Percentiles rank a stretch among this genome's conserved stretches.
phyloP scores from a whole-genome alignment of 2,797 vertebrate species.

The Oreochromis mossambicus region DNA sequence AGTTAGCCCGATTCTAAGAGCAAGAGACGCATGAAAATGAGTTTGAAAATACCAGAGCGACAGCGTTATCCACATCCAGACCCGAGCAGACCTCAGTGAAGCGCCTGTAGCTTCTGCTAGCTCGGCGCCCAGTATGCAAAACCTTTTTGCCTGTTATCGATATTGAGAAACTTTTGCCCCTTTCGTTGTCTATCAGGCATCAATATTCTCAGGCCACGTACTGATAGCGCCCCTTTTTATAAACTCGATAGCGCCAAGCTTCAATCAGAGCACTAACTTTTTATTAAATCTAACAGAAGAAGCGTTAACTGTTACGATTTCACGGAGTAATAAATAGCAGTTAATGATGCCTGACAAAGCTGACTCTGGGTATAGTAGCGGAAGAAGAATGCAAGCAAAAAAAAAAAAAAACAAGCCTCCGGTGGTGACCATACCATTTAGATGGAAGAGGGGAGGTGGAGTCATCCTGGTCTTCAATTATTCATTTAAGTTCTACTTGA shows the following conservation, averaged over 20 bases:
- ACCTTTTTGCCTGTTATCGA: not conserved
- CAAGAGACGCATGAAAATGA: not conserved
- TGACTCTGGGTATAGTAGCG: accelerated
- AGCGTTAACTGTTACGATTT: not conserved
- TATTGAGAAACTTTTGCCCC: accelerated
- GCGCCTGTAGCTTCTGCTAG: slow-evolving; percentile 12
- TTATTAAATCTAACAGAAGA: no score
- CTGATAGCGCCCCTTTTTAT: accelerated
- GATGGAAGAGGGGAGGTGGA: not conserved
- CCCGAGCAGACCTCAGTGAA: not conserved
- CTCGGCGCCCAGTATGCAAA: not conserved
- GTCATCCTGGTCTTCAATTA: not conserved
- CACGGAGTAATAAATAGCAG: not conserved
- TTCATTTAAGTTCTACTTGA: not conserved
- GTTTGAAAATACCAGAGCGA: not conserved
- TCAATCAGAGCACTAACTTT: accelerated
- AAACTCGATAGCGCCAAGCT: accelerated
- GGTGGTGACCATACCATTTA: slow-evolving; percentile 26
- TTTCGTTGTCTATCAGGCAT: not conserved
- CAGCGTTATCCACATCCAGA: not conserved
- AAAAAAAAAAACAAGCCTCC: not conserved
- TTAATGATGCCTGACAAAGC: not conserved
- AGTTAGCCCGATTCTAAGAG: not conserved
- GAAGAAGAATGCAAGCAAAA: accelerated
- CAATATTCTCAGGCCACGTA: accelerated